Conservation (phyloP, 2,113 vertebrate genomes). For the Propithecus coquereli region DNA sequence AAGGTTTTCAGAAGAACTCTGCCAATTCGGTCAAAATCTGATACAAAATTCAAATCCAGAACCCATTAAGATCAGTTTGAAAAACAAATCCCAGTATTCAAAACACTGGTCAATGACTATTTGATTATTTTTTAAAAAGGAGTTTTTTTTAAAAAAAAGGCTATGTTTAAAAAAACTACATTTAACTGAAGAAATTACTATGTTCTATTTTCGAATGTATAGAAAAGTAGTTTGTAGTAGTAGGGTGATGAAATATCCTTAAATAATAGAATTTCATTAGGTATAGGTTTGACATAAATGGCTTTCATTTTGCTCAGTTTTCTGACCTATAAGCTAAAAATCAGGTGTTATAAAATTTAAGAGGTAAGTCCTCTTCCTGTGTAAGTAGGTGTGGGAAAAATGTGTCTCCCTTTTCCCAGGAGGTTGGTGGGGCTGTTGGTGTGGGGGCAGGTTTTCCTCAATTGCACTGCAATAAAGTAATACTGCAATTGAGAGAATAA, state of each 20-base stretch:
- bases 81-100: not conserved
- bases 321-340: constrained; percentile 38
- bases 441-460: not conserved
- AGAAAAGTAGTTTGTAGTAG: not conserved
- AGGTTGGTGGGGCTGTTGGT: not conserved
- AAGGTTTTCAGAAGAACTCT: constrained; percentile 12
- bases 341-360: constrained; percentile 38
- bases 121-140: not conserved
- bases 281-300: constrained; percentile 2
- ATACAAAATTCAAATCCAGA: not conserved
- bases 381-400: constrained; percentile 38
- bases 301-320: not conserved
- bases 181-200: not conserved
- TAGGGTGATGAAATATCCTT: constrained; percentile 21
- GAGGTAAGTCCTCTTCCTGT: constrained; percentile 13
- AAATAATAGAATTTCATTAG: constrained; percentile 42
- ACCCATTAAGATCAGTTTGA: not conserved
- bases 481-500: not conserved
- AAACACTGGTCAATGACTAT: not conserved
- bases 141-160: not conserved
- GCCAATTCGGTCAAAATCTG: not conserved
- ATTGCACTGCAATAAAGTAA: not conserved
- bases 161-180: not conserved
- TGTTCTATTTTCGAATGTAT: not conserved
- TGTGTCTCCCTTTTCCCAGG: not conserved